Evolutionary conservation across 2,888 invertebrate genomes (phyloP).

Genomic region (Eilema griseolum): DNA sequence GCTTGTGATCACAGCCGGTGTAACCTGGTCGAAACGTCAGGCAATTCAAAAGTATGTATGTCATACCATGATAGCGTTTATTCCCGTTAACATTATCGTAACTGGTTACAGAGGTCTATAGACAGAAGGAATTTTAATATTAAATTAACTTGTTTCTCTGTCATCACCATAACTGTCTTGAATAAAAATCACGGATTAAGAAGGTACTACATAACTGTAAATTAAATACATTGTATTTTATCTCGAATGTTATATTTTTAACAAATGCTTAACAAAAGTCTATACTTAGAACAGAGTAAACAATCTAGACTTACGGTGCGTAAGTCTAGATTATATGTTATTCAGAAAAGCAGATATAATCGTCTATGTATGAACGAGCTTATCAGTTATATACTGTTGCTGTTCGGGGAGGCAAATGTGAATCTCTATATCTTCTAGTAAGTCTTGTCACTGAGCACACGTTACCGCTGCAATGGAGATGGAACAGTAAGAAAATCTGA

Average conservation of each 20-base stretch:
- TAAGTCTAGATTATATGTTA: background rate
- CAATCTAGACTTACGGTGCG: conserved; percentile 4
- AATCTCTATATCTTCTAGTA: conserved; percentile 1
- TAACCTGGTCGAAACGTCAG: too few species aligned
- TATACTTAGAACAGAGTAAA: background rate
- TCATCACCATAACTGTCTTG: background rate
- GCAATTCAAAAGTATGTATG: too few species aligned
- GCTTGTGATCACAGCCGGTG: too few species aligned
- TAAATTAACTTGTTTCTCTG: too few species aligned
- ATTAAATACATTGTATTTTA: conserved; percentile 1
- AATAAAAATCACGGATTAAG: background rate
- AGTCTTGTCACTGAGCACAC: background rate
- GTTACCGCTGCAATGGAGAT: background rate
- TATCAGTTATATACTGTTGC: conserved; percentile 1
- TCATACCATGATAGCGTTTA: too few species aligned
- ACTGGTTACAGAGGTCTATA: background rate
- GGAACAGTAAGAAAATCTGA: conserved; percentile 3
- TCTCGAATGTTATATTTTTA: conserved; percentile 6
- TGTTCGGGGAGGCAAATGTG: conserved; percentile 4
- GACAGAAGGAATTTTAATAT: background rate
- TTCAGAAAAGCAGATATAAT: background rate
- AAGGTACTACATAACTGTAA: background rate
- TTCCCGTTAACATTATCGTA: too few species aligned
- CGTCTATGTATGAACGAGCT: background rate
- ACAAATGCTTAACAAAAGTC: conserved; percentile 6